Percentiles rank a stretch among this genome's conserved stretches.
These are phyloP conservation scores for Andrena bicolor DNA, from an alignment of 2,888 invertebrate species.

Conservation along the genomic window DNA sequence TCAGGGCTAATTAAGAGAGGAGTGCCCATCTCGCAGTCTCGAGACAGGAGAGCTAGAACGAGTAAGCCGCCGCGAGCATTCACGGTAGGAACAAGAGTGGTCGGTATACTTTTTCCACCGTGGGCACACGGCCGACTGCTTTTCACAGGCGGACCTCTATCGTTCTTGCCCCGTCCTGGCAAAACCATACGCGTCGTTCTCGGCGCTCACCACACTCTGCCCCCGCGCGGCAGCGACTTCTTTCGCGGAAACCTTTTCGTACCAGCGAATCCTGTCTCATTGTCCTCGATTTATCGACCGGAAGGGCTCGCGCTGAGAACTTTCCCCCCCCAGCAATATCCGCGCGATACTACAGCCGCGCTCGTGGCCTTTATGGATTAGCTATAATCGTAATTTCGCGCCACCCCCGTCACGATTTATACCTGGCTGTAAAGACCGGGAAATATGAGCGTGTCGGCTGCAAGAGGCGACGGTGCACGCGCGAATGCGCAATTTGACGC, in stretches of 20 bases:
- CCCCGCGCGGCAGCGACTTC: neutral
- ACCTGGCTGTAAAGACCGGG: conserved; percentile 35
- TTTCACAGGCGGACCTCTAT: conserved; percentile 20
- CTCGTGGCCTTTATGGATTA: conserved; percentile 41
- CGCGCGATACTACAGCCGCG: neutral
- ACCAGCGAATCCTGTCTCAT: conserved; percentile 18
- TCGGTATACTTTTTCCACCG: conserved; percentile 25
- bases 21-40: conserved; percentile 3
- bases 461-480: conserved; percentile 19
- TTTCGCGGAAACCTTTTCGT: neutral
- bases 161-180: neutral
- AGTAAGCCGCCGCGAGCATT: conserved; percentile 23
- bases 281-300: conserved; percentile 44
- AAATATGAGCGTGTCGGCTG: conserved; percentile 37
- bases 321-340: neutral
- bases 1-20: conserved; percentile 42
- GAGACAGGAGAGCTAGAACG: conserved; percentile 15
- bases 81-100: conserved; percentile 29
- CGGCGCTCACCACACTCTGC: neutral
- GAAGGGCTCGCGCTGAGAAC: conserved; percentile 10
- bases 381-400: conserved; percentile 53
- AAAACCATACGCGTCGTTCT: conserved; percentile 14
- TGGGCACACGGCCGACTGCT: conserved; percentile 6
- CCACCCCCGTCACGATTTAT: conserved; percentile 37
- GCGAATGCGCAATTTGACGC: conserved; percentile 37